Evolutionary conservation across 2,113 vertebrate genomes (phyloP), one percentile per base, ranked within the genome.

Genomic region (Chaetodon trifascialis): DNA sequence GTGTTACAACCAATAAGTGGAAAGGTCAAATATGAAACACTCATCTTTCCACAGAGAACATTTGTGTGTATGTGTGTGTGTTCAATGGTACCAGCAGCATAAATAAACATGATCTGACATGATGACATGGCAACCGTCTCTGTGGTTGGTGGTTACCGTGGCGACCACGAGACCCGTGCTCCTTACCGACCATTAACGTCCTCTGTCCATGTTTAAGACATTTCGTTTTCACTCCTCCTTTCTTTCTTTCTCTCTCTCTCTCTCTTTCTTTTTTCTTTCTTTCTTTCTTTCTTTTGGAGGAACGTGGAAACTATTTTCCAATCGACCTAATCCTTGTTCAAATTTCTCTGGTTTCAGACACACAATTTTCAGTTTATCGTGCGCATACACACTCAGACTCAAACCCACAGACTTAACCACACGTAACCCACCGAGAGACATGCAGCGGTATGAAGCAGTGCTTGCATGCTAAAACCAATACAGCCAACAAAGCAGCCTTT

Each of bases 61-160:
- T 71, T 49, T 78, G 56, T 25, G 71, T 60, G 59, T 60, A 68
- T 62, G 75, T 73, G 76, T 63, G 82, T 79, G 64, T 58, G 64
- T 76, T 59, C 17, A 21, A 68, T 34, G 21, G 56, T 60, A 78
- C 68, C 47, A 68, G 72, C 82, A 84, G 78, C 78, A 65, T 75
- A 82, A 85, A 82, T 88, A 88, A 88, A 88, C 86, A 85, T 7
- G 49, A 65, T 62, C 79, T 68, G 79, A 85, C 86, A 85, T 52
- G 71, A 82, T 64, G 79, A 82, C 86, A 83, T 85, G 83, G 86
- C 86, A 83, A 59, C 83, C 62, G 25, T 54, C 72, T 80, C 71
- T 82, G 86, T 68, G 86, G 86, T 83, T 42, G 42, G 86, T 42
- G 86, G 86, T 69, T 82, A 73, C 79, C 65, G 47, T 47, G 65